A percentile compares a stretch with the other conserved stretches of the same genome.
Conservation (phyloP, 2,797 vertebrate species). For the Sparidentex hasta region DNA sequence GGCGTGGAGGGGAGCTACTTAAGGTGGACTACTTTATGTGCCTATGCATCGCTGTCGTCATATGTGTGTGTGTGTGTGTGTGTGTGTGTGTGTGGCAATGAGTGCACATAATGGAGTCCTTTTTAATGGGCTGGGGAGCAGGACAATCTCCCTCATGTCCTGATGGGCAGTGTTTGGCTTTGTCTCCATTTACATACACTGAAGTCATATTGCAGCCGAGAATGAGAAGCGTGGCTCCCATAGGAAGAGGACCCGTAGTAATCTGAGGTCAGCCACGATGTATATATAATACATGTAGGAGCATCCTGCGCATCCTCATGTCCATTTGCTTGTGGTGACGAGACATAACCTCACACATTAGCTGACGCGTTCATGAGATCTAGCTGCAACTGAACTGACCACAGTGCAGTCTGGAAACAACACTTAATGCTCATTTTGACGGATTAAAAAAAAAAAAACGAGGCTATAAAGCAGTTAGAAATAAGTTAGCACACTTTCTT, state of each 20-base stretch:
- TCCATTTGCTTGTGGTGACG: constrained; percentile 55
- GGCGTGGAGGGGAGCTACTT: constrained; percentile 78
- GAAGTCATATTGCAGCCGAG: constrained; percentile 32
- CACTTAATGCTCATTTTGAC: constrained; percentile 15
- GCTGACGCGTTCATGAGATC: constrained; percentile 12
- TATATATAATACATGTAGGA: constrained; percentile 53
- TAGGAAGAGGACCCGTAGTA: constrained; percentile 52
- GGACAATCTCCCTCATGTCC: constrained; percentile 47
- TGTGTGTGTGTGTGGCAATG: constrained; percentile 28
- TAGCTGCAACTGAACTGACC: constrained; percentile 22
- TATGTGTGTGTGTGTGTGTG: constrained; percentile 1
- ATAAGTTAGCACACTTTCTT: constrained; percentile 17
- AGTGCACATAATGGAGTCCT: constrained; percentile 73
- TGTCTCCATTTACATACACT: constrained; percentile 60
- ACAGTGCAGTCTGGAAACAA: constrained; percentile 16
- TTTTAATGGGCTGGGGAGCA: constrained; percentile 62
- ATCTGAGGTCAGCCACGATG: constrained; percentile 63
- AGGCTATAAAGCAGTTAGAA: constrained; percentile 8
- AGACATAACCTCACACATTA: constrained; percentile 25
- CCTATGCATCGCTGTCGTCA: constrained; percentile 35
- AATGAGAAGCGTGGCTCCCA: constrained; percentile 40
- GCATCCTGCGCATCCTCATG: constrained; percentile 17
- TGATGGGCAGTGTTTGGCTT: constrained; percentile 46
- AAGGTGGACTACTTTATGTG: constrained; percentile 76
- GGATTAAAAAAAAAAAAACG: not conserved